Conservation (phyloP, 2,888 invertebrate genomes). For the Microctonus aethiopoides region DNA sequence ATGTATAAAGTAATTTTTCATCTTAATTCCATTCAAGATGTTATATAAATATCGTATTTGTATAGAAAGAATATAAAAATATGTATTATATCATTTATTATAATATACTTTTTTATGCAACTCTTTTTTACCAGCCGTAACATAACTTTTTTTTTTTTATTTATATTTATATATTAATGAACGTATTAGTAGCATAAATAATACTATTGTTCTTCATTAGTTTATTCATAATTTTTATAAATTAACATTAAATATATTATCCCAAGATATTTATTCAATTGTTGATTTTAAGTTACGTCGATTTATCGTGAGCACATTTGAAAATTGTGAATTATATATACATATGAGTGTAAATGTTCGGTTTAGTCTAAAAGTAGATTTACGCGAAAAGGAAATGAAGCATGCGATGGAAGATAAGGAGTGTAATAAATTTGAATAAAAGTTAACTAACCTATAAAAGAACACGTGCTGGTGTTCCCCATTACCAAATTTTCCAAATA, state of each 20-base stretch:
- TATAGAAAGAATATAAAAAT: not conserved
- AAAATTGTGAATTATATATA: not conserved
- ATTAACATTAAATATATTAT: not conserved
- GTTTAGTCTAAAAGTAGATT: slow-evolving; percentile 47
- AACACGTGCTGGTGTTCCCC: not conserved
- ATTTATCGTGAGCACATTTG: not conserved
- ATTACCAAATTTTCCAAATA: not conserved
- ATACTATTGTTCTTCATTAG: not conserved
- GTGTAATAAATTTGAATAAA: slow-evolving; percentile 4
- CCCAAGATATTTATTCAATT: not conserved
- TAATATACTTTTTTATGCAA: too few species aligned
- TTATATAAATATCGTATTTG: not conserved
- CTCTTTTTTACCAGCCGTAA: not conserved
- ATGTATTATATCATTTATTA: not conserved
- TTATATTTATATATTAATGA: not conserved
- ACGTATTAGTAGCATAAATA: not conserved
- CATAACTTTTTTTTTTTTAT: not conserved
- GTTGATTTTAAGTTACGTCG: not conserved
- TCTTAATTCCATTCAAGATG: not conserved
- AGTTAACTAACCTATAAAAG: slow-evolving; percentile 2
- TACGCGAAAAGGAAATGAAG: slow-evolving; percentile 50
- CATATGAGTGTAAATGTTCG: not conserved
- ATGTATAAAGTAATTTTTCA: not conserved
- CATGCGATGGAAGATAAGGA: slow-evolving; percentile 30
- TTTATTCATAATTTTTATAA: not conserved